Conservation (phyloP, 2,888 invertebrate genomes). For the Ceramica pisi region DNA sequence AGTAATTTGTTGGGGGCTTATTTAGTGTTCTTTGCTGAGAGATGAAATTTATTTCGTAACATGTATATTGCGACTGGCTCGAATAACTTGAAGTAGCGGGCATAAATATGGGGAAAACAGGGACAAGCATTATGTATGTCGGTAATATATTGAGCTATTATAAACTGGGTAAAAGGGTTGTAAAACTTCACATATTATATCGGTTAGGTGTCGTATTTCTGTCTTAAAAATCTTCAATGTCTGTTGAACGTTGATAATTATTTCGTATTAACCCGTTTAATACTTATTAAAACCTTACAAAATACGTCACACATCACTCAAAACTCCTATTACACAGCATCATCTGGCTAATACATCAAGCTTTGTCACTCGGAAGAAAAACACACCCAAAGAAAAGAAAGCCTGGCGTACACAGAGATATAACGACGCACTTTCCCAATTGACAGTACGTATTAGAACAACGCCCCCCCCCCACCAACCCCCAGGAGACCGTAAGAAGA, state of each 20-base stretch:
- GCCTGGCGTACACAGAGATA: slow-evolving; percentile 42
- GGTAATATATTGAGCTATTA: slow-evolving; percentile 30
- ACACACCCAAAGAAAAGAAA: slow-evolving; percentile 30
- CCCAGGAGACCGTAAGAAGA: slow-evolving; percentile 72
- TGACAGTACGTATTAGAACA: slow-evolving; percentile 72
- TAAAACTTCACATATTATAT: slow-evolving; percentile 19
- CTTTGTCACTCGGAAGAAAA: slow-evolving; percentile 12
- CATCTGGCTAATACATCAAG: slow-evolving; percentile 30
- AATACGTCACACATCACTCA: neutral
- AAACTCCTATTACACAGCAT: neutral
- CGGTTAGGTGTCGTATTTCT: neutral
- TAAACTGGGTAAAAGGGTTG: slow-evolving; percentile 10
- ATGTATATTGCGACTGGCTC: slow-evolving; percentile 58
- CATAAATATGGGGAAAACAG: slow-evolving; percentile 45
- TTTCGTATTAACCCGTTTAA: neutral
- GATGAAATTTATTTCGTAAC: slow-evolving; percentile 63
- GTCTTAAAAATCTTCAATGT: neutral
- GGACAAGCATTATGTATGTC: slow-evolving; percentile 31
- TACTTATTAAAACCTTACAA: neutral
- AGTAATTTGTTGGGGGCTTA: slow-evolving; percentile 70
- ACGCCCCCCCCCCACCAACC: slow-evolving; percentile 56
- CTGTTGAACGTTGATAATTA: neutral
- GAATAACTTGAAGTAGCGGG: slow-evolving; percentile 52
- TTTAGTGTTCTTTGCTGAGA: slow-evolving; percentile 67
- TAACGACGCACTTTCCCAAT: slow-evolving; percentile 72